phyloP scores from a whole-genome alignment of 1,140 invertebrate genomes.

The Ruditapes philippinarum region DNA sequence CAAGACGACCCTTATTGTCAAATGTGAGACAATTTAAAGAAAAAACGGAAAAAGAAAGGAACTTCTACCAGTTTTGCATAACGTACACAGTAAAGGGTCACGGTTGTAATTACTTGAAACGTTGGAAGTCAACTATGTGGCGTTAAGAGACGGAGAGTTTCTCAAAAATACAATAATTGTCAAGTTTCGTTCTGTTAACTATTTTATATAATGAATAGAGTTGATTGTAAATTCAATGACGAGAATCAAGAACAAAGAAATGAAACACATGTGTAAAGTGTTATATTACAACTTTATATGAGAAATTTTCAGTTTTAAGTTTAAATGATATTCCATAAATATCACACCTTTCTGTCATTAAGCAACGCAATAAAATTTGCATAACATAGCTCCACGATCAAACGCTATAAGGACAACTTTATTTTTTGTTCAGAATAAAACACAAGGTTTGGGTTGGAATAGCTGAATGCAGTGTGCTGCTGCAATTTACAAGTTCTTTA shows the following conservation, averaged over 20 bases:
- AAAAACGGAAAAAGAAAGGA: too few species aligned
- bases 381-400: too few species aligned
- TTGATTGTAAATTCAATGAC: conserved; percentile 1
- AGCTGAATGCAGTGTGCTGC: too few species aligned
- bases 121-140: background rate
- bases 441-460: too few species aligned
- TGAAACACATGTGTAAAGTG: background rate
- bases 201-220: background rate
- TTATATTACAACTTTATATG: background rate
- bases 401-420: too few species aligned
- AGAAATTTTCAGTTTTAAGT: background rate
- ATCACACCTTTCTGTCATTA: conserved; percentile 2
- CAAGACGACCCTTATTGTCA: too few species aligned
- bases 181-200: background rate
- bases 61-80: too few species aligned
- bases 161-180: conserved; percentile 26
- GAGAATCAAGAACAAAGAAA: background rate
- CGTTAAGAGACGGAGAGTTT: background rate
- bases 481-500: too few species aligned
- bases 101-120: background rate
- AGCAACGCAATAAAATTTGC: background rate
- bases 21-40: too few species aligned
- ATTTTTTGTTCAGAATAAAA: too few species aligned
- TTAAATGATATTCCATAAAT: conserved; percentile 28
- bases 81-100: too few species aligned